Evolutionary conservation across 2,888 invertebrate species (phyloP), one percentile per base, ranked within the genome.

Genomic region (Tenthredo amoena): DNA sequence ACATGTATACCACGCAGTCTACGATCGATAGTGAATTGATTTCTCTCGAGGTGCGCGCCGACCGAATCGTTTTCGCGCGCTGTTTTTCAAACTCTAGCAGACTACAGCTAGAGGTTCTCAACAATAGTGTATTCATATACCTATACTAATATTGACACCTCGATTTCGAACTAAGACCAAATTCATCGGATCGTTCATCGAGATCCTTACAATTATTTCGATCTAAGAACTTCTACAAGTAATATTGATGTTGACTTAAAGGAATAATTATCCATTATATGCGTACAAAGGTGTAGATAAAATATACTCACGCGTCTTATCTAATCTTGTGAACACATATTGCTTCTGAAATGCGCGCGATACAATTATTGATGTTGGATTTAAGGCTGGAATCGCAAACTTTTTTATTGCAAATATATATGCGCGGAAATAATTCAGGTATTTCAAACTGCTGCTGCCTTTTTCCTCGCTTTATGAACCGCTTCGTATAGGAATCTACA

Each of bases 41-140:
- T 68, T 7, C 37, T 26, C 26, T 10, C 74, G 12, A n/a, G 10
- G 81, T 76, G 85, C 79, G 62, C 12, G 68, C 21, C 79, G 84
- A 31, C 76, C 84, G 85, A 58, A 58, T 71, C 86, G 87, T 89
- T 91, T 55, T 90, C 88, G 88, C 91, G 91, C 91, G 91, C 91
- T 87, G 88, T 85, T 89, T 91, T 91, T 89, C 84, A 91, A 91
- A 89, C 71, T 86, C 87, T 86, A 87, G 87, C 88, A 88, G 89
- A 87, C 88, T 87, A 86, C 88, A 77, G 15, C 72, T 72, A 62
- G 15, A 81, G 81, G 81, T 81, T 81, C 81, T 81, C 81, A 81
- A 81, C 81, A 62, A 62, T 58, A 10, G 21, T 18, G 37, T 62
- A 37, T n/a, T 21, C 21, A 21, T 18, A 34, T 68, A 68, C 31